Conservation (phyloP, 2,888 invertebrate genomes). For the Oxystoma pomonae region DNA sequence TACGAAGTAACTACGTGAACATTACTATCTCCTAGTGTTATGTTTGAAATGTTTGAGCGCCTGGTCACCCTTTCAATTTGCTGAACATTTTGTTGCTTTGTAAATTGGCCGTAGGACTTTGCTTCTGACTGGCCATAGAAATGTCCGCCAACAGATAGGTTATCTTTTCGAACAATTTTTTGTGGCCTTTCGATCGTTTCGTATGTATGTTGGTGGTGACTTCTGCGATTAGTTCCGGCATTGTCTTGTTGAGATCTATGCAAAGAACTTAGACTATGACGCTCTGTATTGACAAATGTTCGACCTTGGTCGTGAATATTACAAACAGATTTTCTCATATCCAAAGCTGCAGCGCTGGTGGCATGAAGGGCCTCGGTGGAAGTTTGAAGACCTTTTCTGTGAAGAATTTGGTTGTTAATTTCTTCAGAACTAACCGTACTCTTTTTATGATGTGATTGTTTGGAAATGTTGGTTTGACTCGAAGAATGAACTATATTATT, state of each 20-base stretch:
- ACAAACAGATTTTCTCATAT: constrained; percentile 75
- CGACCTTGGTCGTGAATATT: constrained; percentile 73
- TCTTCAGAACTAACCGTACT: constrained; percentile 73
- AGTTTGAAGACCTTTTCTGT: constrained; percentile 66
- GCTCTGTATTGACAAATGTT: constrained; percentile 64
- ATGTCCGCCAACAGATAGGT: constrained; percentile 66
- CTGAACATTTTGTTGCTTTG: constrained; percentile 50
- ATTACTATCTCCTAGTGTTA: constrained; percentile 66
- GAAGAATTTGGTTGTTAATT: constrained; percentile 71
- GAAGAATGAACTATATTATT: constrained; percentile 29
- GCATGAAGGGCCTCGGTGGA: constrained; percentile 71
- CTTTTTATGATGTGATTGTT: constrained; percentile 57
- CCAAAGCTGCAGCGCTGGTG: constrained; percentile 69
- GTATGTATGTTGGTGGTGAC: constrained; percentile 48
- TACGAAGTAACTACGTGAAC: constrained; percentile 63
- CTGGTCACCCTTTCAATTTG: constrained; percentile 58
- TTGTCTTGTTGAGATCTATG: constrained; percentile 62
- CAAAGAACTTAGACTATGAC: constrained; percentile 74
- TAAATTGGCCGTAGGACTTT: constrained; percentile 65
- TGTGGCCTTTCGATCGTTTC: constrained; percentile 58
- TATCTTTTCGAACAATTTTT: constrained; percentile 59
- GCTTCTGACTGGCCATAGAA: constrained; percentile 72
- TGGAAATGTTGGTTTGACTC: constrained; percentile 25
- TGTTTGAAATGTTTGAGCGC: constrained; percentile 69
- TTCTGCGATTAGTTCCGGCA: constrained; percentile 52